A percentile compares a stretch with the other conserved stretches of the same genome.
Evolutionary conservation across 2,113 vertebrate genomes (phyloP).

Genomic region (Neogobius melanostomus): DNA sequence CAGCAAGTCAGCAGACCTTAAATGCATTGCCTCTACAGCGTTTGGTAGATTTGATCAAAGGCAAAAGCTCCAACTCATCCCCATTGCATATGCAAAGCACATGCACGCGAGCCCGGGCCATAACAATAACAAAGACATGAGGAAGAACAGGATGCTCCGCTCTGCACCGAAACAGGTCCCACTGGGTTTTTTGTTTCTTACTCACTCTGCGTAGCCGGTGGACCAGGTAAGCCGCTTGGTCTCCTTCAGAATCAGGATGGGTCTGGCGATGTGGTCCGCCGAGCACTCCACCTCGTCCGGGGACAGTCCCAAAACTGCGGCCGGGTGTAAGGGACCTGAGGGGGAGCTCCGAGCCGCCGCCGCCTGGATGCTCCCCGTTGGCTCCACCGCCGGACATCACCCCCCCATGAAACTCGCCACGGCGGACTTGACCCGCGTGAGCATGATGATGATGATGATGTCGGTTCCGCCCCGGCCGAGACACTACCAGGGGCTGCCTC

Average conservation of each 20-base stretch:
- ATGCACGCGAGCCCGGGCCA: neutral
- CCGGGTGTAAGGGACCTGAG: slow-evolving; percentile 86
- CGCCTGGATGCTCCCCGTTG: slow-evolving; percentile 75
- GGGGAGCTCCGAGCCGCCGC: slow-evolving; percentile 81
- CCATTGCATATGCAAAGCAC: neutral
- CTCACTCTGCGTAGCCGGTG: slow-evolving; percentile 97
- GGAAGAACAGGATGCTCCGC: slow-evolving; percentile 36
- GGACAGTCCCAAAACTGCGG: slow-evolving; percentile 90
- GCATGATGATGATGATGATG: slow-evolving; percentile 71
- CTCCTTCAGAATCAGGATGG: slow-evolving; percentile 92
- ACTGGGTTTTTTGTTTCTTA: slow-evolving; percentile 58
- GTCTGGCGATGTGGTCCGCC: slow-evolving; percentile 89
- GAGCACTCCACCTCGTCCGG: slow-evolving; percentile 92
- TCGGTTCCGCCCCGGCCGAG: slow-evolving; percentile 51
- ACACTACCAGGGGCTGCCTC: slow-evolving; percentile 30
- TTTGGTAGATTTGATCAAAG: neutral
- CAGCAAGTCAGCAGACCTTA: too few relatives aligned
- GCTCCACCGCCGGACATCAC: slow-evolving; percentile 87
- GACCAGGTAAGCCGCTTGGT: slow-evolving; percentile 87
- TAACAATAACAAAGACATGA: slow-evolving; percentile 2
- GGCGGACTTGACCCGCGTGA: slow-evolving; percentile 90
- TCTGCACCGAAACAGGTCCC: slow-evolving; percentile 49
- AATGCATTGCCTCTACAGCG: too few relatives aligned
- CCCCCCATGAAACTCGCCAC: slow-evolving; percentile 92
- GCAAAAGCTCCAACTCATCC: neutral